phyloP scores from a whole-genome alignment of 2,113 vertebrate species.

The Oreochromis aureus region DNA sequence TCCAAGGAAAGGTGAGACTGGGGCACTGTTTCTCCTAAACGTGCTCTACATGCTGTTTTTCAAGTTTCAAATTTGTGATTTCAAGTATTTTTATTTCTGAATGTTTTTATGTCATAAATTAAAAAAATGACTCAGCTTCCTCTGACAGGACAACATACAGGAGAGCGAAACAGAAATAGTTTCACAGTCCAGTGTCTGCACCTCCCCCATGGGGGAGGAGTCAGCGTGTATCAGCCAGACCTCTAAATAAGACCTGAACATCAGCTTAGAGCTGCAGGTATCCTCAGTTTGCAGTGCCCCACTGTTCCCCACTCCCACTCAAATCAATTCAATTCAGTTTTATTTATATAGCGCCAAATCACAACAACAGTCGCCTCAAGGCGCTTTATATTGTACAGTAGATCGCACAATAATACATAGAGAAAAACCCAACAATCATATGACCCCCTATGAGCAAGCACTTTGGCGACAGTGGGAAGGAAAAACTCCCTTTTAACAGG shows the following conservation, averaged over 20 bases:
- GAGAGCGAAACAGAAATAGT: too few relatives aligned
- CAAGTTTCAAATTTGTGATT: background rate
- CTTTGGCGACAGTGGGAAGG: too few relatives aligned
- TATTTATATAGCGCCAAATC: background rate
- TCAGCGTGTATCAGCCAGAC: background rate
- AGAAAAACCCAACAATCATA: too few relatives aligned
- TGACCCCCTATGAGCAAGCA: too few relatives aligned
- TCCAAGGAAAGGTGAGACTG: constrained; percentile 72
- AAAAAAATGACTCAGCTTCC: background rate
- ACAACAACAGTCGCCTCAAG: too few relatives aligned
- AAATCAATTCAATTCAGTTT: background rate
- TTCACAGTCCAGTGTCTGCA: too few relatives aligned
- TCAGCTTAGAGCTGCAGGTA: background rate
- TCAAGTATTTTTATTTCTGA: background rate
- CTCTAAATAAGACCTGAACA: background rate
- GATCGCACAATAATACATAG: too few relatives aligned
- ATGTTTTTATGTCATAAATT: background rate
- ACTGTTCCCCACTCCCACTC: background rate
- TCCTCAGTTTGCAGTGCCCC: background rate
- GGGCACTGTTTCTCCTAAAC: background rate
- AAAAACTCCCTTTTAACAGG: too few relatives aligned
- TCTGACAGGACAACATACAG: background rate
- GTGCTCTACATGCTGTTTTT: background rate
- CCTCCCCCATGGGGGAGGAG: background rate
- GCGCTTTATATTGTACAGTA: too few relatives aligned